These are phyloP conservation scores for Anolis carolinensis DNA, from an alignment of 2,113 vertebrate genomes.

Conservation along the genomic window DNA sequence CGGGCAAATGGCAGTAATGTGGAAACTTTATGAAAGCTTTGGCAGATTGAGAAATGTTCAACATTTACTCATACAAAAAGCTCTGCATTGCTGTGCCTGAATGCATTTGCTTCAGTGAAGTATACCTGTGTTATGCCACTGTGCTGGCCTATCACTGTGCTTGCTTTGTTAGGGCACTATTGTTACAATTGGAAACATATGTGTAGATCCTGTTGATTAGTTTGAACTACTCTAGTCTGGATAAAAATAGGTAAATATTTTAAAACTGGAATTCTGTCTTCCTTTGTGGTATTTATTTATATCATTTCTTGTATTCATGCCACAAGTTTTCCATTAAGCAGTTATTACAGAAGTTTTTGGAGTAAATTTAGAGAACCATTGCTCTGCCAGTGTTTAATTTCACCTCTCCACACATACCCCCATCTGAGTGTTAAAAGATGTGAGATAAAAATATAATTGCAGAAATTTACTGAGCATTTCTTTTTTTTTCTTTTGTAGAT, in stretches of 20 bases:
- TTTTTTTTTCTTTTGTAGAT: slow-evolving; percentile 81
- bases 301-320: too few species aligned
- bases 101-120: background rate
- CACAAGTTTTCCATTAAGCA: background rate
- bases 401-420: background rate
- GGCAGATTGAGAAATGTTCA: background rate
- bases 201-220: background rate
- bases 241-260: too few species aligned
- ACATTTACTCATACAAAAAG: background rate
- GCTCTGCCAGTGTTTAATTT: background rate
- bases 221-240: too few species aligned
- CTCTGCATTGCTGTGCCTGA: too few species aligned
- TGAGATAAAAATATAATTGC: background rate
- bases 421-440: background rate
- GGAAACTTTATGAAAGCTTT: background rate
- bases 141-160: background rate
- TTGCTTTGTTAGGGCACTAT: background rate
- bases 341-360: background rate
- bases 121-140: background rate
- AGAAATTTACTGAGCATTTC: background rate
- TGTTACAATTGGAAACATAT: background rate
- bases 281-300: background rate
- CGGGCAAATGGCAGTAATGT: background rate
- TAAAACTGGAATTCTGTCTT: background rate
- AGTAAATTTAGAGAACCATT: background rate